Percentiles rank a stretch among this genome's conserved stretches.
Conservation (phyloP, 2,888 invertebrate genomes). For the Caenorhabditis sp. region DNA sequence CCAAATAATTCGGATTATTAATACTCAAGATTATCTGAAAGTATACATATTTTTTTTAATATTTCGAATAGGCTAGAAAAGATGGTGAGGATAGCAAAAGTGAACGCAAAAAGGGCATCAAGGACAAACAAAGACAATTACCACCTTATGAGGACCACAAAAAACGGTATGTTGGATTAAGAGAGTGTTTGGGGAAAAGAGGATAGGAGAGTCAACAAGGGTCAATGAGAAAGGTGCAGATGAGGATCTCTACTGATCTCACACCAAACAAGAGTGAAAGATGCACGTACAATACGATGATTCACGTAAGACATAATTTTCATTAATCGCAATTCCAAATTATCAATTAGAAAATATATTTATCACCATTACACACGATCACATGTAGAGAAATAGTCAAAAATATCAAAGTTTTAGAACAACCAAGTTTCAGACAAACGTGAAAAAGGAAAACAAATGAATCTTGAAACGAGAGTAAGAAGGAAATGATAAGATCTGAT, state of each 20-base stretch:
- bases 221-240: background rate
- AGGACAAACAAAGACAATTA: too few relatives aligned
- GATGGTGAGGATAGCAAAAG: too few relatives aligned
- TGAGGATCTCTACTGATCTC: background rate
- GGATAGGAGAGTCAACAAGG: too few relatives aligned
- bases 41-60: too few relatives aligned
- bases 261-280: background rate
- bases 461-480: background rate
- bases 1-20: too few relatives aligned
- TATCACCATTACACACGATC: background rate
- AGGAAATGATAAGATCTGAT: background rate
- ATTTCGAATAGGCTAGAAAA: background rate
- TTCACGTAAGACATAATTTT: background rate
- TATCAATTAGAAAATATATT: background rate
- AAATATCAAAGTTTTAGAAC: background rate
- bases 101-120: too few relatives aligned
- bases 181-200: too few relatives aligned
- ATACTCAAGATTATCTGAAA: background rate
- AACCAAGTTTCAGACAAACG: conserved; percentile 18
- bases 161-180: too few relatives aligned
- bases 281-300: background rate
- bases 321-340: background rate
- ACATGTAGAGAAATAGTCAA: conserved; percentile 2
- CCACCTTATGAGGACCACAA: too few relatives aligned
- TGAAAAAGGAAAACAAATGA: background rate